Conservation (phyloP, 2,888 invertebrate species). For the Erpobdella octoculata region DNA sequence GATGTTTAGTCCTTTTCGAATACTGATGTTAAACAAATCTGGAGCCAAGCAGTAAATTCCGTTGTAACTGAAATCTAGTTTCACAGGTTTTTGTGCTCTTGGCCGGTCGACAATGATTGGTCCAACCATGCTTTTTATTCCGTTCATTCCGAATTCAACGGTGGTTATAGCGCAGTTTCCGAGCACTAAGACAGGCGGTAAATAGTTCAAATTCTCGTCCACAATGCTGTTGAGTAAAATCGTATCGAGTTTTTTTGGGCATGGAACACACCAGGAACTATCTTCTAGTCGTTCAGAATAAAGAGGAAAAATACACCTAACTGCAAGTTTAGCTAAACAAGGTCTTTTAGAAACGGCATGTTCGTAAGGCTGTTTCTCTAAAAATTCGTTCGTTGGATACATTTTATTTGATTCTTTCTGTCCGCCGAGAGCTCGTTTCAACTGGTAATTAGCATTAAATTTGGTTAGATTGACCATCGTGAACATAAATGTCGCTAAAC, state of each 20-base stretch:
- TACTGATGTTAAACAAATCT: neutral
- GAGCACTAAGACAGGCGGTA: neutral
- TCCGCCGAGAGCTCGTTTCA: no score
- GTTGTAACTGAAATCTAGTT: conserved; percentile 1
- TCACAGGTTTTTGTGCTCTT: neutral
- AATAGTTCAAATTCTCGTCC: neutral
- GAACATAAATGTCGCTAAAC: no score
- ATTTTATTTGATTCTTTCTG: no score
- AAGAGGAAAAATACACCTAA: neutral
- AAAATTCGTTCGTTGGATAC: no score
- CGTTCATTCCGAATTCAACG: neutral
- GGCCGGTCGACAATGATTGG: neutral
- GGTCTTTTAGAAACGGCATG: no score
- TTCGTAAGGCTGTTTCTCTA: no score
- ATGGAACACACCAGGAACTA: neutral
- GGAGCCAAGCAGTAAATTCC: neutral
- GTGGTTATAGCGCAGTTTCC: neutral
- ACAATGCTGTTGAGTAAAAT: neutral
- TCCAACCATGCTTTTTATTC: neutral
- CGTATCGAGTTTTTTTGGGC: neutral
- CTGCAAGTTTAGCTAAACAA: no score
- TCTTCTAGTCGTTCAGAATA: neutral
- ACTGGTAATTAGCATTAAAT: no score
- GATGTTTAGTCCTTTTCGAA: neutral
- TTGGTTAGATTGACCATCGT: no score